Conservation (phyloP, 2,113 vertebrate genomes). For the Leucosticte australis region DNA sequence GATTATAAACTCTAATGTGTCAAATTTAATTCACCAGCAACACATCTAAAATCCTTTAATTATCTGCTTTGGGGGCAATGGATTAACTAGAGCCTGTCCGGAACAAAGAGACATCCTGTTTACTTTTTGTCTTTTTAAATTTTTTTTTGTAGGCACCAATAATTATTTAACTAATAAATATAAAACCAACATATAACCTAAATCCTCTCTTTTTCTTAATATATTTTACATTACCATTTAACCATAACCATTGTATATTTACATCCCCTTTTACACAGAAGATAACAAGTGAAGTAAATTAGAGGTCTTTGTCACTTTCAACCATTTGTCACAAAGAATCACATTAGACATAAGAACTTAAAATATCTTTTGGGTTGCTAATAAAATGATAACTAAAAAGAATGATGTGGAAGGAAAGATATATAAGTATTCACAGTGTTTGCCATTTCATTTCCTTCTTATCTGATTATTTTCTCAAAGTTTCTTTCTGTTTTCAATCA, state of each 20-base stretch:
- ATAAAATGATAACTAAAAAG: not conserved
- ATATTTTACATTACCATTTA: not conserved
- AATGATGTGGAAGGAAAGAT: not conserved
- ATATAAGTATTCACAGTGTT: not conserved
- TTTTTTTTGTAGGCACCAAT: not conserved
- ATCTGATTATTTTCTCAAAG: not conserved
- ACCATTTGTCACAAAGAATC: not conserved
- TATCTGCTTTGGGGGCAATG: constrained; percentile 41
- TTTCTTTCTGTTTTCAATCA: not conserved
- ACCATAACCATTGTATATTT: not conserved
- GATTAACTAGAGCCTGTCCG: constrained; percentile 45
- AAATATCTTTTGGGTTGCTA: not conserved
- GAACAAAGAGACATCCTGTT: not conserved
- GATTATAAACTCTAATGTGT: constrained; percentile 70
- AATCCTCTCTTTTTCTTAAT: not conserved
- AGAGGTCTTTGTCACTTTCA: not conserved
- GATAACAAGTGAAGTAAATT: not conserved
- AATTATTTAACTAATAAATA: not conserved
- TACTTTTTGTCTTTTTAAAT: not conserved
- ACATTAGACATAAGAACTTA: not conserved
- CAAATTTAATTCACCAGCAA: constrained; percentile 68
- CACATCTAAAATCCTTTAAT: constrained; percentile 64
- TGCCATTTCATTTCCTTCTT: not conserved
- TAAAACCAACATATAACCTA: not conserved
- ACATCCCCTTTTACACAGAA: not conserved